phyloP scores from a whole-genome alignment of 2,797 vertebrate species.

The Poecile montanus region DNA sequence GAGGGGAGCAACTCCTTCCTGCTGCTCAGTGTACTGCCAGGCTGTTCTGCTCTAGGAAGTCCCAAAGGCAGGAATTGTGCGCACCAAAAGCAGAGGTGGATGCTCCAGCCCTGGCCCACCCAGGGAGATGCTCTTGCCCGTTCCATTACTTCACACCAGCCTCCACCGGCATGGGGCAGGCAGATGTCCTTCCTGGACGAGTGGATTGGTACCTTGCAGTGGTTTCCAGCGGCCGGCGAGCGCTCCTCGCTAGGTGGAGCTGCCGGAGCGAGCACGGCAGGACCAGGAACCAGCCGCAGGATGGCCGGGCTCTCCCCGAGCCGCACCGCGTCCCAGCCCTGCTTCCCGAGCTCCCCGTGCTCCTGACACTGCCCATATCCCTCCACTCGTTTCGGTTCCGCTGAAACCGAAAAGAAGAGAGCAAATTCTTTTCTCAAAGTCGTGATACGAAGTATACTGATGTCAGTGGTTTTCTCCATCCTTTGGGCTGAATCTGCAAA shows the following conservation, averaged over 20 bases:
- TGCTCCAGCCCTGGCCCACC: background rate
- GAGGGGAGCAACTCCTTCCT: background rate
- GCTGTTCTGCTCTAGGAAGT: background rate
- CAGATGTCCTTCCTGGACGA: accelerated
- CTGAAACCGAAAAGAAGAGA: background rate
- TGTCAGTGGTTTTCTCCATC: conserved; percentile 14
- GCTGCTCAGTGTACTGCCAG: background rate
- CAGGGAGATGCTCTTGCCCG: background rate
- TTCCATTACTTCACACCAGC: background rate
- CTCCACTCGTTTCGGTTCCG: background rate
- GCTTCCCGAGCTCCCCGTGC: background rate
- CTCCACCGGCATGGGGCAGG: background rate
- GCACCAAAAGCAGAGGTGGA: accelerated
- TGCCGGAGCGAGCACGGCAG: background rate
- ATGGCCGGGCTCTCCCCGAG: background rate
- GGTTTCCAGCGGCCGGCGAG: background rate
- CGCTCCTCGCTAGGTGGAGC: conserved; percentile 50
- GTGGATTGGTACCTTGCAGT: accelerated
- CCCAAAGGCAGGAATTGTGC: background rate
- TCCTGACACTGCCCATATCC: background rate
- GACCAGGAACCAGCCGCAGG: accelerated
- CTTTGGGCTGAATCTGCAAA: conserved; percentile 42
- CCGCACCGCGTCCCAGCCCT: background rate
- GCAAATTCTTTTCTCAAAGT: background rate
- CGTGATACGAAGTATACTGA: background rate